Conservation (phyloP, 2,113 vertebrate species). For the Natator depressus region DNA sequence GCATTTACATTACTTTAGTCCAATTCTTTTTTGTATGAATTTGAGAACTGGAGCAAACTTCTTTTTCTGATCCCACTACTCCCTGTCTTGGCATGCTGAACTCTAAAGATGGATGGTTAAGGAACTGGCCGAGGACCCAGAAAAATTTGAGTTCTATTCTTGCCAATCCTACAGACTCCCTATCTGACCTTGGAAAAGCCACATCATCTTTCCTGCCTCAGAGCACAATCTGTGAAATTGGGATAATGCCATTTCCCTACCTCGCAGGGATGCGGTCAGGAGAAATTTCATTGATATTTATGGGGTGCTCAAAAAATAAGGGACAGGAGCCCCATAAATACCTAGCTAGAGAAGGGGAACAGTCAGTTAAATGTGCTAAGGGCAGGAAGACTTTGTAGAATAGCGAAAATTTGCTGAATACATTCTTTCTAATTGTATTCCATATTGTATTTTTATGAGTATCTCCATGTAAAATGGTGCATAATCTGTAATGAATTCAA, state of each 20-base stretch:
- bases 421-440: conserved; percentile 64
- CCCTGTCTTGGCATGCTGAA: rapidly evolving
- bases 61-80: background rate
- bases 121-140: background rate
- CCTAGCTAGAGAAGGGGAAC: background rate
- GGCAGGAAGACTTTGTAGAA: conserved; percentile 17
- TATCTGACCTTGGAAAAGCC: background rate
- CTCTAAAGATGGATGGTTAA: background rate
- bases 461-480: conserved; percentile 64
- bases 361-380: background rate
- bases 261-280: background rate
- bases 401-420: conserved; percentile 47
- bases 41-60: background rate
- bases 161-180: rapidly evolving
- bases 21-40: background rate
- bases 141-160: rapidly evolving
- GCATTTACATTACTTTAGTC: background rate
- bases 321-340: background rate
- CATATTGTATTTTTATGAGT: conserved; percentile 59
- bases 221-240: background rate
- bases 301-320: background rate
- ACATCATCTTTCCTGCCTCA: background rate
- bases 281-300: background rate
- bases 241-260: background rate
- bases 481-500: conserved; percentile 75